These are phyloP conservation scores for Pelvicachromis taeniatus DNA, from an alignment of 2,113 vertebrate species.

Conservation along the genomic window DNA sequence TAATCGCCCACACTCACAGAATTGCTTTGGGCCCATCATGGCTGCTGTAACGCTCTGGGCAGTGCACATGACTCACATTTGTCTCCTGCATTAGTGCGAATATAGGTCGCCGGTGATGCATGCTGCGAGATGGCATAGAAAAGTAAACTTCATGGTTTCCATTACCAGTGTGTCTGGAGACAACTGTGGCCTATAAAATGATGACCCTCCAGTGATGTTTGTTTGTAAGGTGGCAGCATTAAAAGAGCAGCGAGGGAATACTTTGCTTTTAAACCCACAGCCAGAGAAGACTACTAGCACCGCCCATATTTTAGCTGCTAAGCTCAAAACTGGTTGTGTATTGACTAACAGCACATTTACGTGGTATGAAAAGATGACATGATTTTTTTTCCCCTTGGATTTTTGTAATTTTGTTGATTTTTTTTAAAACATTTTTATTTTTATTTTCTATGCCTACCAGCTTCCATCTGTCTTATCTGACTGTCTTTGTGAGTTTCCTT, in stretches of 20 bases:
- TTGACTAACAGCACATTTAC: background rate
- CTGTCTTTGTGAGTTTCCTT: background rate
- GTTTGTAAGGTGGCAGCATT: background rate
- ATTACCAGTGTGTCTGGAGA: background rate
- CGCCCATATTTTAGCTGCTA: background rate
- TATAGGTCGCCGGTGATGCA: constrained; percentile 4
- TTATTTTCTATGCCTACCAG: background rate
- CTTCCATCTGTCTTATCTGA: background rate
- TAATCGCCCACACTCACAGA: constrained; percentile 12
- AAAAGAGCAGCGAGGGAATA: background rate
- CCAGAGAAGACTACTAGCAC: background rate
- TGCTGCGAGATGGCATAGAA: background rate
- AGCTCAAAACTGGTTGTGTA: background rate
- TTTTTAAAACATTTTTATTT: background rate
- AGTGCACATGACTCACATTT: background rate
- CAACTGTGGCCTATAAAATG: background rate
- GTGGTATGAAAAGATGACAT: background rate
- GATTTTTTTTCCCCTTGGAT: background rate
- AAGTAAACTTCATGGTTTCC: background rate
- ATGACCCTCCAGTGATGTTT: background rate
- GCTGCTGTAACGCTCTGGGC: background rate
- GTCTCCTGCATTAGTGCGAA: background rate
- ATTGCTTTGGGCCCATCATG: background rate
- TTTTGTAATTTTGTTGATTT: background rate
- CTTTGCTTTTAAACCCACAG: background rate